Base-by-base conservation (phyloP, 1,140 invertebrate species). In the Drosophila lini region DNA sequence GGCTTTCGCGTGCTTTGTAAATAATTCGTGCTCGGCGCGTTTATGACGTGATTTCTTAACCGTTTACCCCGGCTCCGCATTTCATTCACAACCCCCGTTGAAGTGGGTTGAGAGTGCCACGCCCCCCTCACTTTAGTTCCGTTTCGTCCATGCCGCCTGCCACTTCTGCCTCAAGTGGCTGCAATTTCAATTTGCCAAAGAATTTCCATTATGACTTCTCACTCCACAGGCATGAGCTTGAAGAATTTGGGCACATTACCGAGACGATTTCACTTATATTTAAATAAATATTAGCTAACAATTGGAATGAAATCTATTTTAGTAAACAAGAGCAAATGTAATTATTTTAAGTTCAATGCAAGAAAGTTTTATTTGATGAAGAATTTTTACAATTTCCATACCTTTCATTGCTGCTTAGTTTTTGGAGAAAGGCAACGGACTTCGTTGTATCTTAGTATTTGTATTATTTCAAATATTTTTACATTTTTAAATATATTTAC, bases 1-100 rank as follows among this genome's bases (percentile, higher is more conserved):
- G 84, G 80, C 84, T 89, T 89, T 89, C 73, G 80, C 74, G 57
- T 83, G 84, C 77, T 89, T 89, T 69, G 85, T 84, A 89, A 89
- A 89, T 89, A 89, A 89, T 89, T 89, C 84, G 84, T 89, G 84
- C 84, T 71, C 52, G 84, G 69, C 81, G 62, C 85, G 81, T 89
- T 81, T 89, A 89, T 89, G 84, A 89, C 84, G 84, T 84, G 84
- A 90, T 89, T 89, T 89, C 84, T 84, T 78, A 83, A 70, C 77
- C 60, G 76, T 71, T 78, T 78, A 67, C 56, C 44, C 74, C 38
- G 22, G 28, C 42, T 16, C 31, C 25, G 7, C 0, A 15, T n/a
- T 40, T 38, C 41, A 19, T 11, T 15, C 28, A 15, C 55, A 10
- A 8, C 52, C 22, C 34, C 31, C 34, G 19, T 42, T 34, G 13